These are phyloP conservation scores for Diabrotica undecimpunctata DNA, from an alignment of 1,140 invertebrate genomes.

Conservation along the genomic window DNA sequence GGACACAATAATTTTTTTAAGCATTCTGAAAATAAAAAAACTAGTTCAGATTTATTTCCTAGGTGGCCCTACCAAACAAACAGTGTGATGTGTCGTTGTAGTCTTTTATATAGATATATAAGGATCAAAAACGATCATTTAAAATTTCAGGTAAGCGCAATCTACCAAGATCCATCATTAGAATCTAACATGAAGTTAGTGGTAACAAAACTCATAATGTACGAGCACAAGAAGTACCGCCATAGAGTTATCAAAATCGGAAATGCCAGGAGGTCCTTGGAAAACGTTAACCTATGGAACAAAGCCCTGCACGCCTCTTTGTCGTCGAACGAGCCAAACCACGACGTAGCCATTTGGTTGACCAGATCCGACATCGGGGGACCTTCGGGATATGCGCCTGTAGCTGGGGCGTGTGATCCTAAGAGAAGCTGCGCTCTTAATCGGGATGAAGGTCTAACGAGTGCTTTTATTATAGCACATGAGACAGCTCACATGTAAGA, in stretches of 20 bases:
- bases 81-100: no score
- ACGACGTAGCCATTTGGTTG: conserved; percentile 72
- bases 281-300: conserved; percentile 75
- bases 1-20: no score
- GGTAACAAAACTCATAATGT: conserved; percentile 60
- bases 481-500: conserved; percentile 76
- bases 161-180: conserved; percentile 67
- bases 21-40: no score
- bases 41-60: no score
- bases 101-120: no score
- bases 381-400: conserved; percentile 76
- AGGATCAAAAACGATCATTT: no score
- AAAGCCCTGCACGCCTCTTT: conserved; percentile 55
- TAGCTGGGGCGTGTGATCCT: conserved; percentile 70
- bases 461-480: conserved; percentile 78
- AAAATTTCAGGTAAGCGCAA: conserved; percentile 59
- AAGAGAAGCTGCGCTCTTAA: conserved; percentile 70
- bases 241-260: conserved; percentile 59
- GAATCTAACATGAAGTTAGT: conserved; percentile 64
- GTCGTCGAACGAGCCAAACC: conserved; percentile 50
- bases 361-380: conserved; percentile 70
- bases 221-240: conserved; percentile 53
- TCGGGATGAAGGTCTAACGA: conserved; percentile 74
- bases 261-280: conserved; percentile 66
- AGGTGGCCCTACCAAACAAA: no score